Base-by-base conservation (phyloP, 2,113 vertebrate species). In the Eulemur macaco region DNA sequence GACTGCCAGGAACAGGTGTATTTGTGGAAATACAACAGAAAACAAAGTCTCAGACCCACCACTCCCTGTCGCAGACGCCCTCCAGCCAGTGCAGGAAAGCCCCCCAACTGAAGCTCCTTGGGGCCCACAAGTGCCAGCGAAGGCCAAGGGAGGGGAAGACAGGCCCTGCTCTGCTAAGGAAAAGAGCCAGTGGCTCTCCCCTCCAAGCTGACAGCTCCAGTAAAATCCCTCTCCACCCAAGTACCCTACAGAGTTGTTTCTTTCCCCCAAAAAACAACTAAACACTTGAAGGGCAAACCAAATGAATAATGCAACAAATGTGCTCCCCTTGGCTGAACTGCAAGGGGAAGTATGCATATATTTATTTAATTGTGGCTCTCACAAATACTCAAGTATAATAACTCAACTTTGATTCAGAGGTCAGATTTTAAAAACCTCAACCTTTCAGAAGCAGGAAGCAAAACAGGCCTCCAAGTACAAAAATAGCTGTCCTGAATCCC, bases 401-500 rank as follows among this genome's bases (percentile, higher is more conserved):
- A 88, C 37, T 71, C 80, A 58, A 63, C 56, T 84, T 25, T 23
- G 45, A 64, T 39, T 94, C 52, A 14, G 50, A 81, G 85, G 37
- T 80, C 81, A 60, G 69, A 80, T 71, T 78, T 89, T 21, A 90
- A 50, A 95, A 93, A 93, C 81, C 73, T 83, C 39, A 54, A 82
- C 47, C 45, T 54, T 89, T 42, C 39, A n/a, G 76, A 80, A 95
- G 52, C 71, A 89, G 0, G 6, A 80, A 82, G 69, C 60, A 50
- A 82, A 78, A 84, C 37, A 45, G 68, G 39, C 71, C 84, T 92
- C 69, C 13, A 37, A 21, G 39, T 58, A 89, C 86, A 85, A 42
- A 91, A 85, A 31, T 0, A 54, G 37, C 45, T 0, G 3, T 31
- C 71, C 39, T 6, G 1, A 78, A 56, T 84, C n/a, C 81, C 77